phyloP scores from a whole-genome alignment of 1,140 invertebrate genomes.

The Pygmarrhopalites habei region DNA sequence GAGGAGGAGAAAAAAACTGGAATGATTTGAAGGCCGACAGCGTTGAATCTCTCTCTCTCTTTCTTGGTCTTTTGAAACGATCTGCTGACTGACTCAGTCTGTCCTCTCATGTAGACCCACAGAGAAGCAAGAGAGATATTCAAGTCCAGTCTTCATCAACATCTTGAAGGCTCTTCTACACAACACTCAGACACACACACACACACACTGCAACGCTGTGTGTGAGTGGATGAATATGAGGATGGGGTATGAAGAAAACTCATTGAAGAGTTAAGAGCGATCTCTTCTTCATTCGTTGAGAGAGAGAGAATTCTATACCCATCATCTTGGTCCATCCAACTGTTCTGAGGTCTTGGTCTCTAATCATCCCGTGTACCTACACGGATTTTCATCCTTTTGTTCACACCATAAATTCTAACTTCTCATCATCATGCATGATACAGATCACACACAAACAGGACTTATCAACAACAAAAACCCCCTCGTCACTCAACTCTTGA shows the following conservation, averaged over 20 bases:
- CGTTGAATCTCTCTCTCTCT: neutral
- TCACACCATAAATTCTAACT: slow-evolving; percentile 32
- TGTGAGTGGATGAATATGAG: neutral
- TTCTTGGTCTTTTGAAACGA: neutral
- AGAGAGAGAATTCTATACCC: too few relatives aligned
- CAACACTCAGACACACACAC: too few relatives aligned
- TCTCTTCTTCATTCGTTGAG: too few relatives aligned
- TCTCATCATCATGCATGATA: slow-evolving; percentile 29
- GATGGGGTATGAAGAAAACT: neutral
- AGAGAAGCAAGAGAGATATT: neutral
- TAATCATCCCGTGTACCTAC: slow-evolving; percentile 27
- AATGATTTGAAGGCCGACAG: slow-evolving; percentile 33
- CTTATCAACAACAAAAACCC: neutral
- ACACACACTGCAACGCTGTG: too few relatives aligned
- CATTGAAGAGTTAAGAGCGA: slow-evolving; percentile 1
- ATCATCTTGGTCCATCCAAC: too few relatives aligned
- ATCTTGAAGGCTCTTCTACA: too few relatives aligned
- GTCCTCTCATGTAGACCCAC: neutral
- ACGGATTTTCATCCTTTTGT: slow-evolving; percentile 25
- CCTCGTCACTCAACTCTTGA: too few relatives aligned
- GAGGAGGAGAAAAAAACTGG: slow-evolving; percentile 25
- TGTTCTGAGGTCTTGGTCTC: neutral
- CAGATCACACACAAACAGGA: slow-evolving; percentile 22
- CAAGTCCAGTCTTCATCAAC: too few relatives aligned
- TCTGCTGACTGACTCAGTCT: slow-evolving; percentile 2